Conservation (phyloP, 2,888 invertebrate species). For the Notocelia uddmanniana region DNA sequence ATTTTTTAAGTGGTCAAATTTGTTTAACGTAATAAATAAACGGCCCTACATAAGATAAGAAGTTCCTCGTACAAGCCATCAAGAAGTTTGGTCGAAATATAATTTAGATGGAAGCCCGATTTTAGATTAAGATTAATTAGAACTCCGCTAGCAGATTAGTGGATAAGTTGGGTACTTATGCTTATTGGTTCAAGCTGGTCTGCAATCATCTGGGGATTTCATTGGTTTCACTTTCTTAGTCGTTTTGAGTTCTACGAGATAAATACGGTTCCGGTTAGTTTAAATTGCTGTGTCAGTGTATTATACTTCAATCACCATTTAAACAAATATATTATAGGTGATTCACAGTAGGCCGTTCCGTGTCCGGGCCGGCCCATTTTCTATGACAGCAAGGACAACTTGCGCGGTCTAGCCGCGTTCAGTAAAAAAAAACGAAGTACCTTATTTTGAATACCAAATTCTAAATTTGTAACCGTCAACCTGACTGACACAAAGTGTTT, state of each 20-base stretch:
- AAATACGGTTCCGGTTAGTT: background rate
- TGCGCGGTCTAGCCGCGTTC: no score
- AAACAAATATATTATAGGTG: no score
- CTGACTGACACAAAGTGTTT: no score
- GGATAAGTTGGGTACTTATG: background rate
- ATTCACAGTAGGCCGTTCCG: no score
- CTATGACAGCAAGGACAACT: no score
- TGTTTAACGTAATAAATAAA: no score
- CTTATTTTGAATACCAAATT: no score
- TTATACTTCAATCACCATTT: background rate
- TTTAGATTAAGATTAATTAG: constrained; percentile 26
- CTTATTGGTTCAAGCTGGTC: background rate
- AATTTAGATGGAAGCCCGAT: constrained; percentile 8
- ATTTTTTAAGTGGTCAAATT: no score
- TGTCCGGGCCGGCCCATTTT: no score
- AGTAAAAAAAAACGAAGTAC: no score
- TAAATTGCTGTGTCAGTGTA: background rate
- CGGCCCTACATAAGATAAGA: constrained; percentile 24
- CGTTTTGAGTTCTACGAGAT: background rate
- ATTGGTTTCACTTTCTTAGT: background rate
- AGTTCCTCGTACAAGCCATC: constrained; percentile 21
- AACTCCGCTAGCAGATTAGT: background rate
- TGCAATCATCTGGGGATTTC: background rate
- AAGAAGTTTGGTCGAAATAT: constrained; percentile 21
- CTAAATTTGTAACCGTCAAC: no score